A percentile compares a stretch with the other conserved stretches of the same genome.
These are phyloP conservation scores for Ostrea edulis DNA, from an alignment of 1,140 invertebrate genomes.

Conservation along the genomic window DNA sequence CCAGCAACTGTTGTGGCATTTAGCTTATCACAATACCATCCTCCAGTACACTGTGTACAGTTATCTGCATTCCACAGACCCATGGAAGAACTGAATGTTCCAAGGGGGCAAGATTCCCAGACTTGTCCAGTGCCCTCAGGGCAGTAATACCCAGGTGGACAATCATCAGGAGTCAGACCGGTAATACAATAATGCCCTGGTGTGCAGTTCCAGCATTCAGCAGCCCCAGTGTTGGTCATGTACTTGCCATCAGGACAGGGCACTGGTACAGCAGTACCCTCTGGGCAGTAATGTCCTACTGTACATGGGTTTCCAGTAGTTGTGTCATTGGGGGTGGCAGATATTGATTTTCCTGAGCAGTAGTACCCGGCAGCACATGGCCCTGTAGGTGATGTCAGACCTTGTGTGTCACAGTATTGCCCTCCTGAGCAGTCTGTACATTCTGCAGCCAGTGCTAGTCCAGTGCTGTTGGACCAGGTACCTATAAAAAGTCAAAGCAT, in stretches of 20 bases:
- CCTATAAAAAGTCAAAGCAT: conserved; percentile 48
- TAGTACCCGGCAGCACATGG: conserved; percentile 74
- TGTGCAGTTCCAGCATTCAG: conserved; percentile 72
- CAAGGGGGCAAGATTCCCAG: conserved; percentile 73
- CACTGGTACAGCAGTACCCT: conserved; percentile 68
- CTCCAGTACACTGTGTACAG: conserved; percentile 74
- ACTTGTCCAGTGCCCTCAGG: conserved; percentile 72
- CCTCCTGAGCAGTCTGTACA: conserved; percentile 72
- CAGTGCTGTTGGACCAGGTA: conserved; percentile 74
- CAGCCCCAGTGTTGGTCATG: conserved; percentile 71
- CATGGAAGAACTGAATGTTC: conserved; percentile 71
- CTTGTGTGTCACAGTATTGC: conserved; percentile 73
- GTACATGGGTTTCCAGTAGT: conserved; percentile 70
- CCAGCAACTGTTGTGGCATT: conserved; percentile 69
- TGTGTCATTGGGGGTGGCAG: conserved; percentile 68
- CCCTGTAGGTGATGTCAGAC: conserved; percentile 70
- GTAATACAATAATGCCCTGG: conserved; percentile 73
- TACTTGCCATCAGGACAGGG: conserved; percentile 74
- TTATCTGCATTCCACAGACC: conserved; percentile 67
- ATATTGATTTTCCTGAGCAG: conserved; percentile 63
- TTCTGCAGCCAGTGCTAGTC: conserved; percentile 64
- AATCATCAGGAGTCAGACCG: conserved; percentile 69
- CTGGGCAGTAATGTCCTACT: conserved; percentile 73
- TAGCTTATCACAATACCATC: conserved; percentile 69
- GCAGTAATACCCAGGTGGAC: conserved; percentile 74